These are phyloP conservation scores for Aurelia sp. DNA, from an alignment of 30 jellyfish, hydroid and myxozoan species.

Conservation along the genomic window DNA sequence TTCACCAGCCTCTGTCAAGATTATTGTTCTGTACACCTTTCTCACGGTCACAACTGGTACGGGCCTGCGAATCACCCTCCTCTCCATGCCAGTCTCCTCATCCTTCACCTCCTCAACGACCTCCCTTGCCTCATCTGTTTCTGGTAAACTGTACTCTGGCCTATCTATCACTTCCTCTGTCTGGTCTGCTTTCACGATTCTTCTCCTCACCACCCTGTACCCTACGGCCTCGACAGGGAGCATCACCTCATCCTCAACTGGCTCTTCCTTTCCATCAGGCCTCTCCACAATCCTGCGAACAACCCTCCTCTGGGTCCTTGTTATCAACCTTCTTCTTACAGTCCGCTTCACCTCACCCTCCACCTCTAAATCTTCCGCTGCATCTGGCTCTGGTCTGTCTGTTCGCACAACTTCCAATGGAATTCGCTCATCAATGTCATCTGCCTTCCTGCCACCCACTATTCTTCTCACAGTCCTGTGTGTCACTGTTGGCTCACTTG, in stretches of 20 bases:
- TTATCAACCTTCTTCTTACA: slow-evolving; percentile 73
- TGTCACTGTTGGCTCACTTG: slow-evolving; percentile 53
- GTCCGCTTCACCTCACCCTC: slow-evolving; percentile 75
- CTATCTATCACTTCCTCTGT: slow-evolving; percentile 31
- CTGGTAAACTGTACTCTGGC: slow-evolving; percentile 78
- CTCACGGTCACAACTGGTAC: slow-evolving; percentile 89
- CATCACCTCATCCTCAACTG: slow-evolving; percentile 55
- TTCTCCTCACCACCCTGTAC: slow-evolving; percentile 45
- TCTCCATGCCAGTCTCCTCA: slow-evolving; percentile 47
- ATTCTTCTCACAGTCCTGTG: slow-evolving; percentile 75
- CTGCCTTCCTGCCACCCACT: slow-evolving; percentile 36
- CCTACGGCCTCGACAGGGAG: slow-evolving; percentile 55
- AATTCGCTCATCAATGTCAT: slow-evolving; percentile 41
- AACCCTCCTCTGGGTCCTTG: slow-evolving; percentile 74
- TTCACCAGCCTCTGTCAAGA: slow-evolving; percentile 53
- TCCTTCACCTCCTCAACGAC: slow-evolving; percentile 58
- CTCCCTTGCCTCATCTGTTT: slow-evolving; percentile 47
- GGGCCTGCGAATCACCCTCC: slow-evolving; percentile 80
- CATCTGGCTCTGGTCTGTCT: slow-evolving; percentile 77
- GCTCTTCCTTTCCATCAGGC: slow-evolving; percentile 27
- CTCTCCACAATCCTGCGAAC: slow-evolving; percentile 71
- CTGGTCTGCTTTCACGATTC: slow-evolving; percentile 60
- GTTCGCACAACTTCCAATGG: slow-evolving; percentile 75
- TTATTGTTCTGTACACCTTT: slow-evolving; percentile 76
- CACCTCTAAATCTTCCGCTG: slow-evolving; percentile 53